Conservation (phyloP, 1,140 invertebrate genomes). For the Drosophila pallidifrons region DNA sequence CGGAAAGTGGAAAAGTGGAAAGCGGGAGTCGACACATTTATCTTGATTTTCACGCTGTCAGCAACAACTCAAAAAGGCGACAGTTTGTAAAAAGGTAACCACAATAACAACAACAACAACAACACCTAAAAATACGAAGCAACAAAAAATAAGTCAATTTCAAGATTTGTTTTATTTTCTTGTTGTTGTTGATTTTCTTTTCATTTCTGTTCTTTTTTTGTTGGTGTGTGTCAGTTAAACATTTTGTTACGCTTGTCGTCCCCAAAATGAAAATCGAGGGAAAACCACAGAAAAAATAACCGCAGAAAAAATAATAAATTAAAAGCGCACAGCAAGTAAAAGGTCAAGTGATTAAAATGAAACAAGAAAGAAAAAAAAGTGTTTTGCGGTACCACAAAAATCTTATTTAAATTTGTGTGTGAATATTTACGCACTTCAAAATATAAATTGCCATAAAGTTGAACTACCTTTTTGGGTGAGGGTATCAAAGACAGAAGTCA, state of each 20-base stretch:
- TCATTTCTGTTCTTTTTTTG: conserved; percentile 20
- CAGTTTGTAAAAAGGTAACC: conserved; percentile 73
- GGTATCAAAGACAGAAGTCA: background rate
- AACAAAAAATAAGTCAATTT: conserved; percentile 71
- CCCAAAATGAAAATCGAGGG: conserved; percentile 29
- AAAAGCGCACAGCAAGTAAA: conserved; percentile 43
- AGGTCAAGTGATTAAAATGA: conserved; percentile 53
- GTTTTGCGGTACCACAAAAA: too few species aligned
- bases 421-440: too few species aligned
- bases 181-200: conserved; percentile 8
- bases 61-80: conserved; percentile 80
- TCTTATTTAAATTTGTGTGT: too few species aligned
- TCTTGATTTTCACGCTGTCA: conserved; percentile 83
- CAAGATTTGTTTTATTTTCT: conserved; percentile 68
- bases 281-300: conserved; percentile 16
- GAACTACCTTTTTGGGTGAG: background rate
- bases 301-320: conserved; percentile 42
- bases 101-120: conserved; percentile 13
- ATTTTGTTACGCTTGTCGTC: conserved; percentile 67
- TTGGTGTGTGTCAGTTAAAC: conserved; percentile 61
- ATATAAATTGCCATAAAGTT: background rate
- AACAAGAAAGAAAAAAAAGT: conserved; percentile 4
- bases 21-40: conserved; percentile 69
- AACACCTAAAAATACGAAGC: conserved; percentile 44
- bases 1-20: conserved; percentile 27